Evolutionary conservation across 2,113 vertebrate genomes (phyloP), one percentile per base, ranked within the genome.

Genomic region (Tupaia tana): DNA sequence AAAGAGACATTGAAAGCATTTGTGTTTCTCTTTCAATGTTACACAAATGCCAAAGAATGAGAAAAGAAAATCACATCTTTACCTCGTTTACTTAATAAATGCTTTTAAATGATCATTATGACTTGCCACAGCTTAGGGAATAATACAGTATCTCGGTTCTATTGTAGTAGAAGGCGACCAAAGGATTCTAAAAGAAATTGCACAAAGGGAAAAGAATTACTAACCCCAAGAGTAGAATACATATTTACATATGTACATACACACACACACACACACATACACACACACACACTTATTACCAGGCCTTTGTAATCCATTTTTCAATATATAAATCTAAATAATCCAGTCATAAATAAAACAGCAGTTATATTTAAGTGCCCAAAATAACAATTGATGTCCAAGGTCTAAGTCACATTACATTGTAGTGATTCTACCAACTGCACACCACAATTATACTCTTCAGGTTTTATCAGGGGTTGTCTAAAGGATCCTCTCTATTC

Each of bases 61-160:
- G 58, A 91, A 16, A 66, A 93, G 86, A 79, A 97, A 96, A 94
- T 82, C 77, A 85, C 71, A 78, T 61, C 66, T 92, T 90, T 89
- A 34, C 67, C 27, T 87, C 27, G 29, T 82, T 85, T 95, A 85
- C 82, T 91, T 93, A 94, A 95, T 89, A 94, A 95, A 58, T 74
- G 54, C 66, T 81, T 93, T 81, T 73, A 92, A 95, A 43, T 64
- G 22, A 80, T 73, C 67, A 12, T 52, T 70, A 59, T 31, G 66
- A 95, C 54, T 95, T 86, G 70, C 70, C 73, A 69, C 14, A n/a
- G 71, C 43, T 91, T 91, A n/a, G n/a, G 89, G 82, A 92, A 80
- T 58, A 84, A 71, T 77, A 64, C 61, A 34, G 20, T 22, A 22
- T n/a, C 29, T 74, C 18, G 82, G 70, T 64, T 20, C 31, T 70